Evolutionary conservation across 2,888 invertebrate genomes (phyloP), one percentile per base, ranked within the genome.

Genomic region (Anorthoa munda): DNA sequence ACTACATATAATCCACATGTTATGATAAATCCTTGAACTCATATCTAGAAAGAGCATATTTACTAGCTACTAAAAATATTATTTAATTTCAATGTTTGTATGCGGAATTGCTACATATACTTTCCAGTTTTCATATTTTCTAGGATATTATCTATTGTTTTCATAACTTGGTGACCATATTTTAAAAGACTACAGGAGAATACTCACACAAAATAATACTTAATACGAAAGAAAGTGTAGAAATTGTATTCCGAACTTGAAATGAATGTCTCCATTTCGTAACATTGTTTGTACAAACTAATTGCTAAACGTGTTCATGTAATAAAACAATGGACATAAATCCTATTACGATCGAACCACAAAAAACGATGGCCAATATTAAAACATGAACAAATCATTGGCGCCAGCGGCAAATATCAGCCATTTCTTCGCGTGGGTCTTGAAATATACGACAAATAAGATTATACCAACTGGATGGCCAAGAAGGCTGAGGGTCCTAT

Each of bases 71-170:
- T 65, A 23, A 13, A 50, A n/a, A 59, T 12, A 50, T 48, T 71
- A 67, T 80, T 60, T 68, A 76, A 79, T 66, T 72, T 55, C 26
- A 26, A 45, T 46, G 45, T 77, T 48, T 67, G 50, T 59, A 68
- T 63, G 72, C 72, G 21, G 60, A 72, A 51, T 76, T 67, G 64
- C 23, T 21, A 53, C 56, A n/a, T 50, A 4, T 46, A 53, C 58
- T 71, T 68, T 61, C 31, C 39, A 59, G 50, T 65, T 46, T 59
- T 55, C 21, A 68, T 61, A 64, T 66, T 76, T 67, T 51, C 26
- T 75, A 59, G 15, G 21, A 26, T 51, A 59, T 70, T 31, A 70
- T 64, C 12, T 51, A 60, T 55, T 50, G 31, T 67, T 77, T 67
- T 60, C 45, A 48, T 53, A 68, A 50, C 31, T 59, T 26, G 1